These are phyloP conservation scores for Micropoecilia bifurca DNA, from an alignment of 2,797 vertebrate genomes.

Conservation along the genomic window DNA sequence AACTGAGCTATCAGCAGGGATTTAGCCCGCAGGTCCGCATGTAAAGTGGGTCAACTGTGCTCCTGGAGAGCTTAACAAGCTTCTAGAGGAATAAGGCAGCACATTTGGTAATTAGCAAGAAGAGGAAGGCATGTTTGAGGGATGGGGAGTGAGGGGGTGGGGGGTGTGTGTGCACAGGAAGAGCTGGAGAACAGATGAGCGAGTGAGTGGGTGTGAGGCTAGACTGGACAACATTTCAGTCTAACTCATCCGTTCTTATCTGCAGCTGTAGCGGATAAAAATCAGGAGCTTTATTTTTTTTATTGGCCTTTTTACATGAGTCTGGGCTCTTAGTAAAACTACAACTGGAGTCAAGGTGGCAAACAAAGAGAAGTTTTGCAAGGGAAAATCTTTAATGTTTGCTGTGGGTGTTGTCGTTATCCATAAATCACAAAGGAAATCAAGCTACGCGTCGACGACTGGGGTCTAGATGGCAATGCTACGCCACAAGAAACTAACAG, in stretches of 20 bases:
- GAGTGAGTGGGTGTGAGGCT: slow-evolving; percentile 57
- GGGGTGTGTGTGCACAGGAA: slow-evolving; percentile 27
- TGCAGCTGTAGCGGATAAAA: neutral
- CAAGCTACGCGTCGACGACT: neutral
- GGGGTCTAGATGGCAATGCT: slow-evolving; percentile 3
- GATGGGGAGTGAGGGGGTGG: slow-evolving; percentile 24
- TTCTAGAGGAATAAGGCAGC: slow-evolving; percentile 75
- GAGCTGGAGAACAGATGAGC: slow-evolving; percentile 49
- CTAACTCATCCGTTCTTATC: neutral
- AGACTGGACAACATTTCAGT: slow-evolving; percentile 32
- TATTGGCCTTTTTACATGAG: neutral
- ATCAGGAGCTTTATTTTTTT: neutral
- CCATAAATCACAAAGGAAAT: neutral
- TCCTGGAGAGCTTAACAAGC: slow-evolving; percentile 80
- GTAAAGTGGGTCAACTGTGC: slow-evolving; percentile 84
- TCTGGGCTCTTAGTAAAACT: neutral
- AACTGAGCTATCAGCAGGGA: slow-evolving; percentile 53
- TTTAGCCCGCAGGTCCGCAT: slow-evolving; percentile 66
- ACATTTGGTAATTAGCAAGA: slow-evolving; percentile 78
- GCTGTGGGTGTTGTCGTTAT: slow-evolving; percentile 8
- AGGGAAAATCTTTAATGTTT: slow-evolving; percentile 35
- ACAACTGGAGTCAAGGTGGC: slow-evolving; percentile 6
- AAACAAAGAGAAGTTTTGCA: slow-evolving; percentile 27
- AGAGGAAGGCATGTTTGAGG: slow-evolving; percentile 58
- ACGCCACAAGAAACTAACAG: slow-evolving; percentile 9